Evolutionary conservation across 2,888 invertebrate species (phyloP), one percentile per base, ranked within the genome.

Genomic region (Laspeyria flexula): DNA sequence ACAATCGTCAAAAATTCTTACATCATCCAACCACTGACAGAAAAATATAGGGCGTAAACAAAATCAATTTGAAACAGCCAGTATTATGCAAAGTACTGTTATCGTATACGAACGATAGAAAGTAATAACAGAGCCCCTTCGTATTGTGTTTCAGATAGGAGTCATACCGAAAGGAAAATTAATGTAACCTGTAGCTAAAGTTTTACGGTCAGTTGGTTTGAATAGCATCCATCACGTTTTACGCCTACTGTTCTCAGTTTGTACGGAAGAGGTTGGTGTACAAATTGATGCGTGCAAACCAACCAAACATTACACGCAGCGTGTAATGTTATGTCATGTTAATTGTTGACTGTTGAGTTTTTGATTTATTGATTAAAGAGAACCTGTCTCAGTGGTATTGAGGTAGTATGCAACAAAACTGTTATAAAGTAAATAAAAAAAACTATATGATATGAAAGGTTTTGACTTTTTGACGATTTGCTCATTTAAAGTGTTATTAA

Each of bases 11-110:
- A 35, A 46, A 21, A 48, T 1, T n/a, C 35, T 43, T 49, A 7
- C 61, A 55, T 23, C 38, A 27, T 15, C 7, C 34, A 33, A 16
- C 34, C 2, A 9, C 16, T 7, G 18, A 31, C 47, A 61, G 50
- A 49, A 48, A 69, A 58, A 55, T 55, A 33, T 51, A 53, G 45
- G 64, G 67, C 49, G 55, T 59, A 21, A 46, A 52, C 44, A 35
- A 65, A 65, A 55, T 69, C 59, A 61, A 66, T 66, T 65, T 47
- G 31, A 41, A 44, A 42, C 29, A 47, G 4, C 18, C 34, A 47
- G 6, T 15, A 62, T 66, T 65, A 61, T 52, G 45, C 38, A 65
- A 59, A 61, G 21, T 13, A 50, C 25, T 21, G 27, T 31, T 44
- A 18, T 44, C 18, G 35, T 34, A 16, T 18, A 47, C 12, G 31